phyloP scores from a whole-genome alignment of 2,888 invertebrate species.

The Eupithecia centaureata region DNA sequence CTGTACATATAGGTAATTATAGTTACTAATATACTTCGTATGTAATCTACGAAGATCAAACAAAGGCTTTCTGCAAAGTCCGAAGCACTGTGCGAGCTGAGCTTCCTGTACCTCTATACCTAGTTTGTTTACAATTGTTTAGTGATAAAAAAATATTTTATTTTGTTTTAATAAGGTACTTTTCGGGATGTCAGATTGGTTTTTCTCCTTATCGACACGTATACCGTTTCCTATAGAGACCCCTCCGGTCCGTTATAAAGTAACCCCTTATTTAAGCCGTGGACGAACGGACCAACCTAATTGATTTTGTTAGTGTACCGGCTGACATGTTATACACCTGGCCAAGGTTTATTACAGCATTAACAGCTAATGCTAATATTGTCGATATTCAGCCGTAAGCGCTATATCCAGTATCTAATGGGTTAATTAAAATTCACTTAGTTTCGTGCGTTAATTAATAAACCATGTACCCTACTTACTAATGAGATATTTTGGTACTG shows the following conservation, averaged over 20 bases:
- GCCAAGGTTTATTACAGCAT: constrained; percentile 52
- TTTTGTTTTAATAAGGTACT: background rate
- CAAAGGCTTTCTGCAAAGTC: too few relatives aligned
- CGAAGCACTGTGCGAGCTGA: too few relatives aligned
- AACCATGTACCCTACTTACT: background rate
- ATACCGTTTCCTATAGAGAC: background rate
- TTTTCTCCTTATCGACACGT: background rate
- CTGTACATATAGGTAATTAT: too few relatives aligned
- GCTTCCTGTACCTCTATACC: too few relatives aligned
- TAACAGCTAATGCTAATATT: constrained; percentile 50
- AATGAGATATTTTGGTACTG: background rate
- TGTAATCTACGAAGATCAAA: too few relatives aligned
- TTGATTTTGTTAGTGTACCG: constrained; percentile 72
- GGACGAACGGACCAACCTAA: constrained; percentile 42
- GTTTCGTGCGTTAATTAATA: constrained; percentile 10
- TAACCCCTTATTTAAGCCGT: constrained; percentile 8
- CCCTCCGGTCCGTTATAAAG: constrained; percentile 7
- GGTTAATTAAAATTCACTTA: constrained; percentile 28
- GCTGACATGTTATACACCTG: constrained; percentile 54
- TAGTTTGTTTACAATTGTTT: too few relatives aligned
- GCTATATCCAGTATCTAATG: constrained; percentile 32
- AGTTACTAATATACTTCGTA: too few relatives aligned
- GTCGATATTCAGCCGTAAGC: constrained; percentile 40
- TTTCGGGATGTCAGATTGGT: too few relatives aligned
- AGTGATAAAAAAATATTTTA: too few relatives aligned